These are phyloP conservation scores for Brenthis daphne DNA, from an alignment of 2,888 invertebrate species.

Conservation along the genomic window DNA sequence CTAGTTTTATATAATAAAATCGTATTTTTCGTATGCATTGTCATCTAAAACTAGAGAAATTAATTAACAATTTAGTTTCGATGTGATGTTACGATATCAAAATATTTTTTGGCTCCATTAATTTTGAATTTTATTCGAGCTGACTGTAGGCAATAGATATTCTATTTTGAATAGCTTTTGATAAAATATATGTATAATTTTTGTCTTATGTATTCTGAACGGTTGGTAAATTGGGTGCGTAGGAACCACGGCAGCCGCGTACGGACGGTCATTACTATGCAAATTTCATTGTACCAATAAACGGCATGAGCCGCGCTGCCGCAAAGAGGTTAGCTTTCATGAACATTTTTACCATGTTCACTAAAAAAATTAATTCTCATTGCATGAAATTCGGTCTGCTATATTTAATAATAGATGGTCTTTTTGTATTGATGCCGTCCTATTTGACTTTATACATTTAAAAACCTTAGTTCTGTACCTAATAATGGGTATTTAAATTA, in stretches of 20 bases:
- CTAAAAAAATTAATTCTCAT: constrained; percentile 73
- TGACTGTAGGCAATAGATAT: not conserved
- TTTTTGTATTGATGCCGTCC: constrained; percentile 19
- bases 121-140: constrained; percentile 6
- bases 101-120: constrained; percentile 14
- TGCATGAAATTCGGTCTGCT: constrained; percentile 63
- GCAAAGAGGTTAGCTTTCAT: constrained; percentile 73
- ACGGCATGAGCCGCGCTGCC: constrained; percentile 62
- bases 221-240: constrained; percentile 36
- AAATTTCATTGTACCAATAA: constrained; percentile 80
- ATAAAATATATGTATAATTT: constrained; percentile 15
- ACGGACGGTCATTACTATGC: constrained; percentile 76
- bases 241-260: constrained; percentile 43
- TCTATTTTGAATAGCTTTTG: constrained; percentile 3
- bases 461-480: not conserved
- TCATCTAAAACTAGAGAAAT: constrained; percentile 13
- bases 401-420: constrained; percentile 73
- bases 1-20: not conserved
- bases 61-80: constrained; percentile 10
- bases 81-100: not conserved
- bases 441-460: not conserved
- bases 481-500: no score
- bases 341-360: constrained; percentile 71
- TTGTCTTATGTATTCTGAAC: constrained; percentile 21
- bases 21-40: not conserved